phyloP scores from a whole-genome alignment of 1,140 invertebrate species.

The Anastatus disparis region DNA sequence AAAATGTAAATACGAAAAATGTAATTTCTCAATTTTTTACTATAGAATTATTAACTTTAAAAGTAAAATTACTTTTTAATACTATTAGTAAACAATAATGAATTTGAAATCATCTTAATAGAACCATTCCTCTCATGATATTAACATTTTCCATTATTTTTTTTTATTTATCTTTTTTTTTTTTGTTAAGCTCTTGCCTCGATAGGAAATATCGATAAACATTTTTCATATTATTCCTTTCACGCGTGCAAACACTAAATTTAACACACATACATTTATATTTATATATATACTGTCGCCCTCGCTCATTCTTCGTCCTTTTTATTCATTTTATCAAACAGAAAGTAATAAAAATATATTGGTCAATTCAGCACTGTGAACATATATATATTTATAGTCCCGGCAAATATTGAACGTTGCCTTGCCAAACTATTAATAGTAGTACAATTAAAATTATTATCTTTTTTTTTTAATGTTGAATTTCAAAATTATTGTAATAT shows the following conservation, averaged over 20 bases:
- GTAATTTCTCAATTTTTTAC: too few species aligned
- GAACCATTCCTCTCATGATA: neutral
- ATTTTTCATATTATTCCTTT: slow-evolving; percentile 25
- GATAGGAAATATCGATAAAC: slow-evolving; percentile 28
- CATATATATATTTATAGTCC: too few species aligned
- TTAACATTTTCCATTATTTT: too few species aligned
- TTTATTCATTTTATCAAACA: neutral
- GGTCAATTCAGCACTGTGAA: neutral
- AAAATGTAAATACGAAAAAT: neutral
- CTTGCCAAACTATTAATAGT: neutral
- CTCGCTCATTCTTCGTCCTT: slow-evolving; percentile 12
- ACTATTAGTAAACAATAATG: neutral
- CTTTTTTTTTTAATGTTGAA: too few species aligned
- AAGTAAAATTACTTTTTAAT: neutral
- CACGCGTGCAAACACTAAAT: slow-evolving; percentile 32
- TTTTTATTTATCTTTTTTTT: neutral
- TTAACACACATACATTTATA: slow-evolving; percentile 27
- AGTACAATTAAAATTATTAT: too few species aligned
- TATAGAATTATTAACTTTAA: neutral
- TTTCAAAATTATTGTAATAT: too few species aligned
- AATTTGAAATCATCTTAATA: slow-evolving; percentile 1
- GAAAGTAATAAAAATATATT: too few species aligned
- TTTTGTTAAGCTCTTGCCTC: slow-evolving; percentile 33
- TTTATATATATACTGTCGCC: slow-evolving; percentile 1
- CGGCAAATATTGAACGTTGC: neutral